These are phyloP conservation scores for Adineta ricciae DNA, from an alignment of 2,888 invertebrate species.

Conservation along the genomic window DNA sequence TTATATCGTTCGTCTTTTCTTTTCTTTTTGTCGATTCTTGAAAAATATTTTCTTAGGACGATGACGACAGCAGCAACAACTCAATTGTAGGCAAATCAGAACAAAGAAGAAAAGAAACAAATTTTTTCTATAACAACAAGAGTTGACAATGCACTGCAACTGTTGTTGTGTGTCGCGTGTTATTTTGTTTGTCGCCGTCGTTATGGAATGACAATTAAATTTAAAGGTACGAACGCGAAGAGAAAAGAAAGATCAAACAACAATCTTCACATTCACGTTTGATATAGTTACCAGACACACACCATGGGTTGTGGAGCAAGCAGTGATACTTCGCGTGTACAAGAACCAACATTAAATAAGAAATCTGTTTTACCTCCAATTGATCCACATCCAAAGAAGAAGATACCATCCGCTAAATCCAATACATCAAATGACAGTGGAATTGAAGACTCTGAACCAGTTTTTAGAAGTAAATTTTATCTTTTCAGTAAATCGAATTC, in stretches of 20 bases:
- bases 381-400: background rate
- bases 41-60: background rate
- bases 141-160: background rate
- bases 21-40: background rate
- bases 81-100: background rate
- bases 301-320: conserved; percentile 14
- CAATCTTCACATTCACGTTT: background rate
- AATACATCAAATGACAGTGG: background rate
- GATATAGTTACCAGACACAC: background rate
- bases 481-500: background rate
- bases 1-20: background rate
- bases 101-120: background rate
- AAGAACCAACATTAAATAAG: background rate
- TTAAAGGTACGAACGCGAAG: background rate
- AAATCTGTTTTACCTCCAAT: background rate
- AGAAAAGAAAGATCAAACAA: background rate
- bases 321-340: background rate
- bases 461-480: background rate
- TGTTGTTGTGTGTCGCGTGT: conserved; percentile 7
- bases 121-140: background rate
- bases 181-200: background rate
- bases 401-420: background rate
- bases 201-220: background rate
- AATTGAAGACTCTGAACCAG: background rate
- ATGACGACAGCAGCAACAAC: background rate